Evolutionary conservation across 2,113 vertebrate genomes (phyloP).

Genomic region (Malurus elegans): DNA sequence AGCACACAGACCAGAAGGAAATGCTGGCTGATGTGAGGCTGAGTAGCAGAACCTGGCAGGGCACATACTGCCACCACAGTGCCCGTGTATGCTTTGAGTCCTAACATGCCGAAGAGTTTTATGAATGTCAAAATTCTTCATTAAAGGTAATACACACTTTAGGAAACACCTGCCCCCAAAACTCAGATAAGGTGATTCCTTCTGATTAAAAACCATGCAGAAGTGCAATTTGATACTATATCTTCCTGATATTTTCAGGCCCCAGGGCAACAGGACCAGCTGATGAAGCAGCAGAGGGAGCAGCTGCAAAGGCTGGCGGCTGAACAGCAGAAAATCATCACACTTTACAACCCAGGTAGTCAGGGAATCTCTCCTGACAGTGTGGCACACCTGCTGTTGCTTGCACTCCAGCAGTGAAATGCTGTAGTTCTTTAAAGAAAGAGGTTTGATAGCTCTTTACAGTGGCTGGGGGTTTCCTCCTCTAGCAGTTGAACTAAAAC

Average conservation of each 20-base stretch:
- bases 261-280: neutral
- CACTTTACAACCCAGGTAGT: conserved; percentile 64
- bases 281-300: conserved; percentile 55
- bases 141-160: neutral
- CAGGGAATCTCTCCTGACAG: neutral
- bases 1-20: neutral
- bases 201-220: neutral
- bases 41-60: neutral
- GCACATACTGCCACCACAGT: neutral
- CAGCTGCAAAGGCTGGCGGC: conserved; percentile 65
- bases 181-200: neutral
- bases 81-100: neutral
- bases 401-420: neutral
- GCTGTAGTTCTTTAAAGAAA: neutral
- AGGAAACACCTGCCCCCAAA: neutral
- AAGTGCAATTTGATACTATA: neutral
- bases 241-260: conserved; percentile 8
- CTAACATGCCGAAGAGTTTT: neutral
- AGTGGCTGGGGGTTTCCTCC: neutral
- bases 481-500: neutral
- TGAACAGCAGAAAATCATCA: conserved; percentile 67
- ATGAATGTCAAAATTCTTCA: neutral
- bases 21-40: neutral
- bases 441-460: neutral
- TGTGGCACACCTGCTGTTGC: neutral